Conservation (phyloP, 1,140 invertebrate genomes). For the Drosophila nigromelanica region DNA sequence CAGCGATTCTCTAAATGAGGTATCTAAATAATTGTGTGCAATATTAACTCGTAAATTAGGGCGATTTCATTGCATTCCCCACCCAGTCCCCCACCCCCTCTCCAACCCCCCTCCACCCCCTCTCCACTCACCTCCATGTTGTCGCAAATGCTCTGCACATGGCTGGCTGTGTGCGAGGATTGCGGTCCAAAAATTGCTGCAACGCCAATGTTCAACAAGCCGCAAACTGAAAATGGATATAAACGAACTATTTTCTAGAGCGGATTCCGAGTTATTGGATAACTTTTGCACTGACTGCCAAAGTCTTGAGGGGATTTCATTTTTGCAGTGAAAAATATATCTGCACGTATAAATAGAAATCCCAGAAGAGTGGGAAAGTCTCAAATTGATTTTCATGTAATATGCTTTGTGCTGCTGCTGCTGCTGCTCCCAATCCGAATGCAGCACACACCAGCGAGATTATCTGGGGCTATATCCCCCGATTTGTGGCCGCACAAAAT, state of each 20-base stretch:
- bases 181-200: slow-evolving; percentile 97
- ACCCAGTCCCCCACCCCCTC: neutral
- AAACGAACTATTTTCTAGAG: slow-evolving; percentile 11
- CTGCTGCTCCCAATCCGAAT: slow-evolving; percentile 14
- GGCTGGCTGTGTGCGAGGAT: slow-evolving; percentile 93
- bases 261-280: slow-evolving; percentile 34
- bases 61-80: slow-evolving; percentile 8
- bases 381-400: slow-evolving; percentile 69
- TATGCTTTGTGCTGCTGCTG: slow-evolving; percentile 37
- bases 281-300: slow-evolving; percentile 32
- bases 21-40: slow-evolving; percentile 84
- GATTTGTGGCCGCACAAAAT: slow-evolving; percentile 36
- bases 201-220: slow-evolving; percentile 92
- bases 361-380: slow-evolving; percentile 46
- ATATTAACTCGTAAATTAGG: slow-evolving; percentile 25
- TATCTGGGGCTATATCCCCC: slow-evolving; percentile 42
- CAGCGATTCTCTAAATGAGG: slow-evolving; percentile 97
- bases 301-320: slow-evolving; percentile 6
- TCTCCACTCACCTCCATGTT: slow-evolving; percentile 91
- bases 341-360: slow-evolving; percentile 24
- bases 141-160: slow-evolving; percentile 98
- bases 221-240: slow-evolving; percentile 90
- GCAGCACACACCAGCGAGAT: slow-evolving; percentile 41
- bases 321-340: slow-evolving; percentile 15
- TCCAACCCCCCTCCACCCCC: too few relatives aligned